Evolutionary conservation across 2,888 invertebrate genomes (phyloP).

Genomic region (Drosophila barbarae): DNA sequence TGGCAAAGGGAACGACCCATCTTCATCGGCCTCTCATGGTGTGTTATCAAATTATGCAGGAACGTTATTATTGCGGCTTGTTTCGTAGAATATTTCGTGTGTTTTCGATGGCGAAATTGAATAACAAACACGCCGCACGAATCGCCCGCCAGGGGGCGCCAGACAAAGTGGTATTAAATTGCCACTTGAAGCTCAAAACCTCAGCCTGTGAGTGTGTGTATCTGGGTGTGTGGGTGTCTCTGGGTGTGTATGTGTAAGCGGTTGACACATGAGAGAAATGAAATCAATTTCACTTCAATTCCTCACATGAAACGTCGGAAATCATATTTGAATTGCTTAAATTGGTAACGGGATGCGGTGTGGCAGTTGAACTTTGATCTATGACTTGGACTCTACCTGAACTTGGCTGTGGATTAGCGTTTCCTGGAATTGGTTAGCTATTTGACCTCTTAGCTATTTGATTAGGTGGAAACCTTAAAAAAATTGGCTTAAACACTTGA

Average conservation of each 20-base stretch:
- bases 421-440: neutral
- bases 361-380: conserved; percentile 19
- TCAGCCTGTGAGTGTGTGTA: conserved; percentile 1
- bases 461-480: neutral
- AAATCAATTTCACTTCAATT: conserved; percentile 39
- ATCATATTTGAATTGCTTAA: conserved; percentile 34
- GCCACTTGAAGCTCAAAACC: conserved; percentile 52
- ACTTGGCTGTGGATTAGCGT: neutral
- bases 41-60: conserved; percentile 65
- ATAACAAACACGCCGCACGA: conserved; percentile 56
- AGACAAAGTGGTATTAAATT: conserved; percentile 63
- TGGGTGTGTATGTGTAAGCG: conserved; percentile 13
- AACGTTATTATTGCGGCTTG: conserved; percentile 68
- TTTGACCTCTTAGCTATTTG: neutral
- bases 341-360: conserved; percentile 19
- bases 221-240: neutral
- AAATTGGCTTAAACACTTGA: neutral
- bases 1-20: conserved; percentile 44
- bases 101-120: conserved; percentile 60
- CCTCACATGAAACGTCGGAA: conserved; percentile 29
- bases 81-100: conserved; percentile 47
- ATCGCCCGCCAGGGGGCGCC: conserved; percentile 17
- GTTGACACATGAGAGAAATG: conserved; percentile 30
- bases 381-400: conserved; percentile 2
- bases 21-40: conserved; percentile 41